phyloP scores from a whole-genome alignment of 2,113 vertebrate genomes.

The Etheostoma cragini region DNA sequence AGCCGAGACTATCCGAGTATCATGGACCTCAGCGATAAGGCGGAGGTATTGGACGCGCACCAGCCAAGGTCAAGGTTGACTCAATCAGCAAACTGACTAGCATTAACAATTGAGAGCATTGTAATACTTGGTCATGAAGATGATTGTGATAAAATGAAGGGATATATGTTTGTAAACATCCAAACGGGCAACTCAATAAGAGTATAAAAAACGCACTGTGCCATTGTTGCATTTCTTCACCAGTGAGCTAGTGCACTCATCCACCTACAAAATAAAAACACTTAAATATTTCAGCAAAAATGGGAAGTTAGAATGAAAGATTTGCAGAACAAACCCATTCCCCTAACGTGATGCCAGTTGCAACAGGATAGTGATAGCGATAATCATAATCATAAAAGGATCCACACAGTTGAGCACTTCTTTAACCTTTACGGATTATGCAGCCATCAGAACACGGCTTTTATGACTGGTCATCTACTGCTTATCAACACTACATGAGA shows the following conservation, averaged over 20 bases:
- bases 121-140: conserved; percentile 18
- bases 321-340: neutral
- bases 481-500: conserved; percentile 20
- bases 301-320: neutral
- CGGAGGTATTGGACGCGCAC: conserved; percentile 48
- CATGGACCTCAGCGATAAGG: conserved; percentile 65
- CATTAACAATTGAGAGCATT: conserved; percentile 45
- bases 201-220: neutral
- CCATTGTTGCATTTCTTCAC: neutral
- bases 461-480: conserved; percentile 32
- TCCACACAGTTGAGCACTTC: conserved; percentile 43
- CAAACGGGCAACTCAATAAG: conserved; percentile 6
- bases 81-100: conserved; percentile 58
- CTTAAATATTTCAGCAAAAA: neutral
- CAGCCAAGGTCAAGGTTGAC: conserved; percentile 58
- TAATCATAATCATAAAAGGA: conserved; percentile 57
- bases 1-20: conserved; percentile 69
- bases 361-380: neutral
- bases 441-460: conserved; percentile 3
- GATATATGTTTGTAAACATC: neutral
- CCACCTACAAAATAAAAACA: neutral
- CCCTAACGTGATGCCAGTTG: neutral
- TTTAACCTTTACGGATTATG: conserved; percentile 56
- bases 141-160: conserved; percentile 20
- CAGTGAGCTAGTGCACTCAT: neutral